Percentiles rank a stretch among this genome's conserved stretches.
phyloP scores from a whole-genome alignment of 1,140 invertebrate species.

The Phymastichus coffea region DNA sequence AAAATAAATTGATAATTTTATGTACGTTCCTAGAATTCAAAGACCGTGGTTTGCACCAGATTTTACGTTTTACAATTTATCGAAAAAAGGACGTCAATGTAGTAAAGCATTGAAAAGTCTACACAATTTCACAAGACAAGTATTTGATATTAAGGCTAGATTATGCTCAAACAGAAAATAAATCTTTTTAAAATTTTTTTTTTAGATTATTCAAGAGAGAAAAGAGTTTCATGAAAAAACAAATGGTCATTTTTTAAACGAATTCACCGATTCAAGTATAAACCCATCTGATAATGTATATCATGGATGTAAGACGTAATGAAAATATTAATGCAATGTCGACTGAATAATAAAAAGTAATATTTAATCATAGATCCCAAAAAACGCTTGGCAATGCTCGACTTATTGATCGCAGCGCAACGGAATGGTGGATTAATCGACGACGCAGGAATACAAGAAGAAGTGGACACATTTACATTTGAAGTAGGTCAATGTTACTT shows the following conservation, averaged over 20 bases:
- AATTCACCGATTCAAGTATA: no score
- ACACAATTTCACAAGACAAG: slow-evolving; percentile 71
- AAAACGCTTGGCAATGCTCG: slow-evolving; percentile 66
- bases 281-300: no score
- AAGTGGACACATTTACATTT: slow-evolving; percentile 84
- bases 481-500: no score
- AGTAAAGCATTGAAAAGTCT: slow-evolving; percentile 65
- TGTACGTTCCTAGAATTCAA: slow-evolving; percentile 58
- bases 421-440: slow-evolving; percentile 54
- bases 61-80: slow-evolving; percentile 63
- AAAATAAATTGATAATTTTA: no score
- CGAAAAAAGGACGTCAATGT: slow-evolving; percentile 60
- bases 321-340: no score
- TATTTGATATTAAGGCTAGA: slow-evolving; percentile 42
- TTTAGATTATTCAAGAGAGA: slow-evolving; percentile 35
- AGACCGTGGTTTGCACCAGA: slow-evolving; percentile 68
- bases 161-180: background rate
- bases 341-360: no score
- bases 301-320: no score
- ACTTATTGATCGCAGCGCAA: slow-evolving; percentile 66
- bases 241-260: slow-evolving; percentile 18
- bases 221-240: slow-evolving; percentile 35
- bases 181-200: background rate
- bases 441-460: slow-evolving; percentile 65
- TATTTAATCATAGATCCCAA: slow-evolving; percentile 34